A percentile compares a stretch with the other conserved stretches of the same genome.
phyloP scores from a whole-genome alignment of 2,113 vertebrate species.

The Petaurus breviceps region DNA sequence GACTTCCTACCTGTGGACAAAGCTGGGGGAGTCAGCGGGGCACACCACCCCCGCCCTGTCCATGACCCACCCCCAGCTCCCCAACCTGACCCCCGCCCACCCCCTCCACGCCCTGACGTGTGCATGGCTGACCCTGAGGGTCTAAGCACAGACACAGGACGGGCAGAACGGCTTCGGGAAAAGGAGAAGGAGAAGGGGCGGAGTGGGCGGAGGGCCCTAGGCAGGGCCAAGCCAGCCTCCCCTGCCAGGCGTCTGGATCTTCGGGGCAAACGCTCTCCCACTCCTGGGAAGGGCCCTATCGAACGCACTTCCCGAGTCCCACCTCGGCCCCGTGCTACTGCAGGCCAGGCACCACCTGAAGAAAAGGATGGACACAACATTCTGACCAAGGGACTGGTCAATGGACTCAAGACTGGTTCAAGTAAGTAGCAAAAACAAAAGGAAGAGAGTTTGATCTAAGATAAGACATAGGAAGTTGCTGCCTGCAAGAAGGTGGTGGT shows the following conservation, averaged over 20 bases:
- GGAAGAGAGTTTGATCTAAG: not conserved
- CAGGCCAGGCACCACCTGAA: conserved; percentile 87
- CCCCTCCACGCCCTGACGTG: conserved; percentile 93
- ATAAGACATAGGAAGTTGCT: conserved; percentile 12
- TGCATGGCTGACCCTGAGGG: conserved; percentile 98
- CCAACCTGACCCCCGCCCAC: conserved; percentile 90
- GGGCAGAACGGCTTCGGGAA: conserved; percentile 91
- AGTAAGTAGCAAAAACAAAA: conserved; percentile 83
- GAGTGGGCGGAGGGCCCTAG: conserved; percentile 87
- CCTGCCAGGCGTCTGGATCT: conserved; percentile 89
- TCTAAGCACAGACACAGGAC: conserved; percentile 86
- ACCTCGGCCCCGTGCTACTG: conserved; percentile 83
- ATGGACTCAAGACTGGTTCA: conserved; percentile 89
- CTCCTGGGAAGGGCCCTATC: conserved; percentile 88
- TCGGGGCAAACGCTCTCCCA: conserved; percentile 91
- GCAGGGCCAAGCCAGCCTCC: conserved; percentile 92
- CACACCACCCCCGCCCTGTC: conserved; percentile 87
- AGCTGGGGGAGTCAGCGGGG: conserved; percentile 82
- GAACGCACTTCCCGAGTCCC: conserved; percentile 86
- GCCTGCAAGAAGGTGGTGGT: not conserved
- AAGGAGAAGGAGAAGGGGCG: conserved; percentile 95
- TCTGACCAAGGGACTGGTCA: conserved; percentile 87
- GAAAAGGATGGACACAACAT: conserved; percentile 89
- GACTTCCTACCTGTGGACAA: conserved; percentile 97
- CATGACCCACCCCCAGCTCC: conserved; percentile 92